Evolutionary conservation across 2,113 vertebrate genomes (phyloP), one percentile per base, ranked within the genome.

Genomic region (Elachura formosa): DNA sequence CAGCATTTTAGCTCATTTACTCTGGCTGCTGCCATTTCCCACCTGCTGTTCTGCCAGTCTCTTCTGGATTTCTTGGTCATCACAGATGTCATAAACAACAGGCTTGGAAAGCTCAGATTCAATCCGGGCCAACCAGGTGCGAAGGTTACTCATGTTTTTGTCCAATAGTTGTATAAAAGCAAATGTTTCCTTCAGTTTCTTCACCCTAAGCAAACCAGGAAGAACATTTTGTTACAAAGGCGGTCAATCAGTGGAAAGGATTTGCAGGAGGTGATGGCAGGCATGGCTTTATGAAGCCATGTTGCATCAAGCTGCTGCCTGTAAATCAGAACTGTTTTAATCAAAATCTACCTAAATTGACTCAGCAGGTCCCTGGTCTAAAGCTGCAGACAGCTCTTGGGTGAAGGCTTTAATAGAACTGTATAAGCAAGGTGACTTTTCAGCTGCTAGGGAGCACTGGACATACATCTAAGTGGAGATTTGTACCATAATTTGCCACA

Each of bases 21-120:
- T 95, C 78, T 56, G 64, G 20, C 59, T 45, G 16, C 54, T 82
- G 69, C 63, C 29, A 29, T 63, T 64, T 76, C 51, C 90, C 95
- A 99, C 99, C 99, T 99, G 99, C 94, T 99, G 99, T 95, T 99
- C 98, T 3, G 98, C 97, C 31, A 99, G 99, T 84, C 99, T 99
- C 97, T 98, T 98, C 97, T 99, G 99, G 88, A 99, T 99, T 98
- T 99, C 99, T 19, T 99, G 98, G 28, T 98, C 96, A 86, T 99
- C 98, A 59, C 99, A 99, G 91, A 98, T 97, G 69, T 95, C 97
- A 96, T 99, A 99, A 63, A 99, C 98, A 34, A 99, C 98, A 6
- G 99, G 99, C 92, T 98, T 98, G 61, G 99, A 98, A 43, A 99
- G 98, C 93, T 99, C 98, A 3, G 98, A 98, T 97, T 99, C 99